These are phyloP conservation scores for Troides aeacus DNA, from an alignment of 2,888 invertebrate species.

Conservation along the genomic window DNA sequence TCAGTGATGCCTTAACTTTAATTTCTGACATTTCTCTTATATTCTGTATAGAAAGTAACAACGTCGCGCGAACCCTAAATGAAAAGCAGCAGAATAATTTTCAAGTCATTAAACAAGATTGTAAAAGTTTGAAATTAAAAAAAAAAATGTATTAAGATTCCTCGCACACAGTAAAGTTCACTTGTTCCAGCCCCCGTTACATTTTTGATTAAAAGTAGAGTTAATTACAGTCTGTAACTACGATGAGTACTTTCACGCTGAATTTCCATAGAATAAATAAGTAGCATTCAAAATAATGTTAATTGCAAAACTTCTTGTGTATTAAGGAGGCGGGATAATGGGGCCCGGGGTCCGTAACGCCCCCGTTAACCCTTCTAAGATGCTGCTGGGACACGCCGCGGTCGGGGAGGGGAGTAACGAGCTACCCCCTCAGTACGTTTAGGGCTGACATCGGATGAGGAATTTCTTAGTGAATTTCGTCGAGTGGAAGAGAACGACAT, in stretches of 20 bases:
- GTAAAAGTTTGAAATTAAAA: neutral
- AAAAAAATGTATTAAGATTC: neutral
- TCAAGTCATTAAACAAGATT: neutral
- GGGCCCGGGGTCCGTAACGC: conserved; percentile 13
- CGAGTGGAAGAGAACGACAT: neutral
- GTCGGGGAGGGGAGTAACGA: conserved; percentile 18
- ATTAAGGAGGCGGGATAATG: conserved; percentile 30
- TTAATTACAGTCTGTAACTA: conserved; percentile 27
- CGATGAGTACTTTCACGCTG: conserved; percentile 8
- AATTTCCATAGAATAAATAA: conserved; percentile 30
- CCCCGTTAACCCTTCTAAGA: conserved; percentile 27
- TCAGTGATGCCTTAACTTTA: too few species aligned
- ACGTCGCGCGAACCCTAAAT: neutral
- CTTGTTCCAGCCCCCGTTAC: conserved; percentile 10
- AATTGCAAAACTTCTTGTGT: conserved; percentile 30
- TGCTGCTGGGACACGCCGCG: conserved; percentile 7
- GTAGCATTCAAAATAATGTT: conserved; percentile 30
- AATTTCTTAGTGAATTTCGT: conserved; percentile 17
- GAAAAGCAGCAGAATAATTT: neutral
- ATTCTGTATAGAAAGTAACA: neutral
- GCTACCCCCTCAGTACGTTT: conserved; percentile 11
- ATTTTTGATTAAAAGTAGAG: conserved; percentile 27
- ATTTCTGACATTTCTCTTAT: neutral
- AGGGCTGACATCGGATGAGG: conserved; percentile 10
- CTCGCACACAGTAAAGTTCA: conserved; percentile 1